Evolutionary conservation across 2,113 vertebrate species (phyloP), one percentile per base, ranked within the genome.

Genomic region (Piprites chloris): DNA sequence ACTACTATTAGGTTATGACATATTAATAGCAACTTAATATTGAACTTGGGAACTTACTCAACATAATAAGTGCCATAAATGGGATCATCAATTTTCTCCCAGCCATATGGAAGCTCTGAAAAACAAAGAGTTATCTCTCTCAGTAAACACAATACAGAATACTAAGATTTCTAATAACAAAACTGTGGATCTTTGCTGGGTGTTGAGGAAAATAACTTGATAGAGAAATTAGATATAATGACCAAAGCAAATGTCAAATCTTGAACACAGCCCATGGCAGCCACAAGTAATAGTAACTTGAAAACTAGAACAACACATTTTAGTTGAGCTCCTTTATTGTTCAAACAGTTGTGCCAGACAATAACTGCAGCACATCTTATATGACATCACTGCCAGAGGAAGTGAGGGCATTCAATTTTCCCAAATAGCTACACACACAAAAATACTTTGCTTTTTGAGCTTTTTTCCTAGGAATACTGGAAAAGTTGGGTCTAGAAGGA

Each of bases 1-100:
- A 75, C 75, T 67, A 93, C 66, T 76, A 93, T 80, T 79, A 79
- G 71, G 74, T 94, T 76, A 97, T 79, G 69, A 96, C 56, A 88
- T 82, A 97, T 90, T 95, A 96, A 95, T 62, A 97, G 89, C 61
- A 96, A 96, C 96, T 98, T 97, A 98, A 98, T 98, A 98, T 98
- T 97, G 97, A 96, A 81, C 76, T 96, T 97, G 85, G 90, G 94
- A 97, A 99, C 99, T 99, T 99, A 99, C 99, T 99, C 99, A 90
- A 99, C 99, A 98, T 99, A 99, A 96, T 99, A 99, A 98, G 99
- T 99, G 98, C 99, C 99, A 96, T 99, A 99, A 98, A 99, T 98
- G 96, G 99, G 99, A 98, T 99, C 99, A 98, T 99, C 99, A 97
- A 99, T 99, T 99, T 99, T 99, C 98, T 99, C 99, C 99, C 99